Base-by-base conservation (phyloP, 2,113 vertebrate genomes). In the Heterotis niloticus region DNA sequence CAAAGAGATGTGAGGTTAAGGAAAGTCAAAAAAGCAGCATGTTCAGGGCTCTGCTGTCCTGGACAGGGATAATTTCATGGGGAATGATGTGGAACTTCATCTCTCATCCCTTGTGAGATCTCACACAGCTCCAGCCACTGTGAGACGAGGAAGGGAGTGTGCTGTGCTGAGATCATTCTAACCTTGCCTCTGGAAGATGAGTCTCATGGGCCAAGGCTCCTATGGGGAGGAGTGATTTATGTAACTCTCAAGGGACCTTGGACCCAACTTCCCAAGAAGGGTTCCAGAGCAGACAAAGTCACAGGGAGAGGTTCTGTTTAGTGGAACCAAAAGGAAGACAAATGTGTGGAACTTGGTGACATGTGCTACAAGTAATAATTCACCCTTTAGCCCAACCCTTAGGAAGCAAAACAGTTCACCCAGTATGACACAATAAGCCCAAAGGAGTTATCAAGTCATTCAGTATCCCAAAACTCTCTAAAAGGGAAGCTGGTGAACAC, bases 281-380 rank as follows among this genome's bases (percentile, higher is more conserved):
- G 75, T 86, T 83, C 77, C 83, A 81, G 83, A 78, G 82, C n/a
- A 79, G 18, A 29, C n/a, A 85, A 69, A 82, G 82, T 85, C 83
- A 85, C 62, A 57, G 29, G 80, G 24, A 86, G 65, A 69, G 78
- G 85, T 65, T 81, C 79, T 84, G 76, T 84, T 75, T 82, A 84
- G 83, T 73, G 87, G 86, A 82, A 88, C 82, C 85, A 79, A 80
- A 82, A 77, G 64, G 77, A 78, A 88, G 84, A 84, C 81, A 86
- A 86, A n/a, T 34, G 69, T 11, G 29, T 80, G 84, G 82, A 82
- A 86, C 83, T 82, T 78, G 80, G 79, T 82, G 82, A 81, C 76
- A 66, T 79, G 82, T 84, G 73, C 83, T 84, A 83, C 5, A 9
- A 51, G 18, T 1, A 3, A 1, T 52, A n/a, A 20, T 72, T 9